Base-by-base conservation (phyloP, 1,140 invertebrate species). In the Hypothenemus hampei region DNA sequence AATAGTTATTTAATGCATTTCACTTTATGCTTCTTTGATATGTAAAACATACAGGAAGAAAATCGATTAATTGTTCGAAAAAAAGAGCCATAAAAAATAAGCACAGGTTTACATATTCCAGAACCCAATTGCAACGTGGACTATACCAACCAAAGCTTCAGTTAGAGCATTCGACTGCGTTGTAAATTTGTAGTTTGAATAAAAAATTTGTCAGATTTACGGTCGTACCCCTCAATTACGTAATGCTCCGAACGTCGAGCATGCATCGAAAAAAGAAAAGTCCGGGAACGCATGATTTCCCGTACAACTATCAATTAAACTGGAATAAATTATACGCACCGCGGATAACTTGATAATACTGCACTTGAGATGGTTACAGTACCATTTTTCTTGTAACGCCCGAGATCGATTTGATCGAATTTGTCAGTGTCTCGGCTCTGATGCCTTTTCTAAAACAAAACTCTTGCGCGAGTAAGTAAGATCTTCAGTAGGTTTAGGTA, bases 311-410 rank as follows among this genome's bases (percentile, higher is more conserved):
- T 35, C 31, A 54, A 54, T 54, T 54, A 54, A 37, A 45, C 18
- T n/a, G 29, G 41, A 45, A 54, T 54, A 54, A 54, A 54, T 45
- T 54, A 37, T n/a, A 4, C 19, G 37, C 54, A 44, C 8, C 10
- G 13, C 26, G 21, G 10, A 43, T 11, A 40, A 22, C 18, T 47
- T 39, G 31, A 40, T 15, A 55, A 47, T 36, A 13, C 20, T 41
- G 35, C 23, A 35, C 35, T 35, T 37, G 13, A 31, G 26, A 11
- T 8, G 26, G 13, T 13, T 13, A 11, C 13, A 31, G 1, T 31
- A 11, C 3, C 13, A 11, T 31, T 31, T 31, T 3, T 8, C 26
- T 31, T 31, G 10, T 31, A n/a, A 3, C 26, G 13, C 26, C 13
- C 11, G 16, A 13, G 35, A 37, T 37, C 18, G 35, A 37, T 37